A percentile compares a stretch with the other conserved stretches of the same genome.
phyloP scores from a whole-genome alignment of 2,888 invertebrate genomes.

The Mongoloraphidia duomilia region DNA sequence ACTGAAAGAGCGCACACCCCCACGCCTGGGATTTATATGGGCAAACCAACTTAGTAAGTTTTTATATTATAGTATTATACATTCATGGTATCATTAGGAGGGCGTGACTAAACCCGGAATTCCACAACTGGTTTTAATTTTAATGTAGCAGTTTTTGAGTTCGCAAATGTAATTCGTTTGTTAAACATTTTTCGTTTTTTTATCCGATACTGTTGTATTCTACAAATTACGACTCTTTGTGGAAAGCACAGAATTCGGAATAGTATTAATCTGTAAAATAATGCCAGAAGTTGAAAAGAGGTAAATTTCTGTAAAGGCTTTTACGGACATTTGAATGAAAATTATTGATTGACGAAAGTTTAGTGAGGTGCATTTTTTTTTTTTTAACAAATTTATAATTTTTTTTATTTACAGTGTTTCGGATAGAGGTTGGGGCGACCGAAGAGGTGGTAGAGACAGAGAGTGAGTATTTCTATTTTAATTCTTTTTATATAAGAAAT shows the following conservation, averaged over 20 bases:
- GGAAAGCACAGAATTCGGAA: too few relatives aligned
- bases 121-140: too few relatives aligned
- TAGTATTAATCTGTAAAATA: too few relatives aligned
- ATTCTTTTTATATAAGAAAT: too few relatives aligned
- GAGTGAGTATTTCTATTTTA: conserved; percentile 35
- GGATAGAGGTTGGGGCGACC: conserved; percentile 37
- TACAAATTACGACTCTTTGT: too few relatives aligned
- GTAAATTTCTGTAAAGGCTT: conserved; percentile 20
- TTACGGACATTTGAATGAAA: conserved; percentile 15
- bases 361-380: too few relatives aligned
- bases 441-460: conserved; percentile 34
- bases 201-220: background rate
- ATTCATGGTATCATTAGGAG: too few relatives aligned
- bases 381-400: conserved; percentile 3
- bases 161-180: too few relatives aligned
- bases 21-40: conserved; percentile 95
- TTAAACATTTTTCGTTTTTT: too few relatives aligned
- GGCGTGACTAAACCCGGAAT: too few relatives aligned
- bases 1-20: conserved; percentile 94
- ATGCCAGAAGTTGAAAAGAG: too few relatives aligned
- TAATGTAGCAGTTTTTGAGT: too few relatives aligned
- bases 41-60: conserved; percentile 70
- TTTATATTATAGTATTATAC: background rate
- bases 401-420: conserved; percentile 27
- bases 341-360: background rate